Evolutionary conservation across 1,140 invertebrate genomes (phyloP).

Genomic region (Bombus haemorrhoidalis): DNA sequence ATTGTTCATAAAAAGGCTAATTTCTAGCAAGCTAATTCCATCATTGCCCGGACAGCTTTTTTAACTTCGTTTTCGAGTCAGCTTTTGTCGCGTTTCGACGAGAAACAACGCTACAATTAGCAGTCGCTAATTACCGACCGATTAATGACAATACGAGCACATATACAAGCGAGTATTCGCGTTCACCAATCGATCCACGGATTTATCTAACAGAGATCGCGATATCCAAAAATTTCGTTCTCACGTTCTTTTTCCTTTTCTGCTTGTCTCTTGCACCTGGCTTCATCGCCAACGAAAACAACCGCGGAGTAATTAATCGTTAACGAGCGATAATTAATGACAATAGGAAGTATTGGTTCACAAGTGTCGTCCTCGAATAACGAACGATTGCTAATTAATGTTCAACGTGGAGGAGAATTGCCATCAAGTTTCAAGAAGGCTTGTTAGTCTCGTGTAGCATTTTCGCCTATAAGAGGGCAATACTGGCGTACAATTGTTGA

Average conservation of each 20-base stretch:
- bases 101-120: neutral
- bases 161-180: neutral
- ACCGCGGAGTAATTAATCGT: neutral
- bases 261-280: no score
- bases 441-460: neutral
- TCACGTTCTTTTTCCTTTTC: neutral
- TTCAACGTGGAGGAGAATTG: neutral
- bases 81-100: neutral
- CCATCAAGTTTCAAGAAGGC: neutral
- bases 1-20: neutral
- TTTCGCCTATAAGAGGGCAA: neutral
- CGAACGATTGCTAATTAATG: slow-evolving; percentile 13
- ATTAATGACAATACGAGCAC: slow-evolving; percentile 21
- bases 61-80: neutral
- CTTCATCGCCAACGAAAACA: neutral
- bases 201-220: neutral
- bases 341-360: neutral
- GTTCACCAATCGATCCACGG: neutral
- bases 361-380: neutral
- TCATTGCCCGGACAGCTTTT: neutral
- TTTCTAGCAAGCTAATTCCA: neutral
- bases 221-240: neutral
- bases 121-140: slow-evolving; percentile 11
- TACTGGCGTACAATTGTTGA: neutral
- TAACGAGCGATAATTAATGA: slow-evolving; percentile 14